Percentiles rank a stretch among this genome's conserved stretches.
Conservation (phyloP, 2,888 invertebrate genomes). For the Myopa tessellatipennis region DNA sequence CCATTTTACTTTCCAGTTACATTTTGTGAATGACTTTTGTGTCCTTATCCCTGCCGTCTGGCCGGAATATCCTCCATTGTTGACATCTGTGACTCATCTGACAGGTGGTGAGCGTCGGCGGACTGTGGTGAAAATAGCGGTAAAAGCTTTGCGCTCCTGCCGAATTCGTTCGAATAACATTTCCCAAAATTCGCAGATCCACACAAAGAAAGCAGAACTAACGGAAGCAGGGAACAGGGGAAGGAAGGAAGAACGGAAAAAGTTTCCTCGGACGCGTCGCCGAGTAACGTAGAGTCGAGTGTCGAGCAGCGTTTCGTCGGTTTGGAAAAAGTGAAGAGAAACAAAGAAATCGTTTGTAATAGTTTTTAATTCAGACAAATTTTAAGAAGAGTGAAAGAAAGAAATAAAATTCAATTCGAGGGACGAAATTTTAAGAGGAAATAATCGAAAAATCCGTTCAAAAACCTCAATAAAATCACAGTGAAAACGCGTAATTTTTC, state of each 20-base stretch:
- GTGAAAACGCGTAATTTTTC: constrained; percentile 26
- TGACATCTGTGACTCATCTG: constrained; percentile 49
- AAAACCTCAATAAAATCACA: constrained; percentile 17
- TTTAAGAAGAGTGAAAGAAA: background rate
- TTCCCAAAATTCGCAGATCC: background rate
- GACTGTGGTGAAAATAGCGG: background rate
- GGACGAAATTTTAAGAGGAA: constrained; percentile 18
- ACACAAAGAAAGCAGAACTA: constrained; percentile 26
- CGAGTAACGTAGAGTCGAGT: constrained; percentile 42
- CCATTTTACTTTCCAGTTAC: background rate
- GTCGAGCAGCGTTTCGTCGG: constrained; percentile 44
- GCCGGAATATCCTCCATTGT: constrained; percentile 45
- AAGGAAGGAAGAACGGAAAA: background rate
- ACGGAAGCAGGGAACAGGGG: background rate
- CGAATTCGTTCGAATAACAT: constrained; percentile 23
- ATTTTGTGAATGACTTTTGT: constrained; percentile 37
- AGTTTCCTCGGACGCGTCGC: constrained; percentile 39
- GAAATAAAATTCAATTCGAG: constrained; percentile 16
- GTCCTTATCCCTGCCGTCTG: background rate
- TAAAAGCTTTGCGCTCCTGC: constrained; percentile 28
- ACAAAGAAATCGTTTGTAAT: constrained; percentile 8
- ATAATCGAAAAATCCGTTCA: constrained; percentile 33
- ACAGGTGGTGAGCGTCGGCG: constrained; percentile 47
- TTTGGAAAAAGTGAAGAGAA: constrained; percentile 31
- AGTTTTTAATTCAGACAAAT: background rate